Evolutionary conservation across 2,113 vertebrate genomes (phyloP), one percentile per base, ranked within the genome.

Genomic region (Clarias gariepinus): DNA sequence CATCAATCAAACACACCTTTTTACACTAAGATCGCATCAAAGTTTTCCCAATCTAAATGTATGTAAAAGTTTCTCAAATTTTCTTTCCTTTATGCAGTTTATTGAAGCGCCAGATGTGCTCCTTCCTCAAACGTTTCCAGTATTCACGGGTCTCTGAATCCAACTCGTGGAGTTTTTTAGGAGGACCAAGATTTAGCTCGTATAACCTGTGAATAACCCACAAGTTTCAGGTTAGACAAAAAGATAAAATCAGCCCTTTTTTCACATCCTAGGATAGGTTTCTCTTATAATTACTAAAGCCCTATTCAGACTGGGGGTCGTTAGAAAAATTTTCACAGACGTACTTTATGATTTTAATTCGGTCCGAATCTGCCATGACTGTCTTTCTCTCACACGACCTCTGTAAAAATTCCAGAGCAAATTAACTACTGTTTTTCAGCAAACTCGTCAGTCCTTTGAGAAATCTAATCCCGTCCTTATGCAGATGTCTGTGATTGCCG

Each of bases 51-150:
- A 60, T 3, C 21, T 36, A 61, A 61, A 81, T 25, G 36, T 23
- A 61, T 52, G 74, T 63, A 36, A 28, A 9, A 69, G 10, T 47
- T 15, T 53, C 53, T 83, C 1, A 98, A 25, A 97, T 85, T 88
- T 93, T 96, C 92, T 90, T 96, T 90, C 94, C 92, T 93, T 95
- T 97, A 83, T 94, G 93, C 53, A 98, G 86, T 87, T 13, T 96
- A 93, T 98, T 98, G 86, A 85, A 84, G 1, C 95, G 95, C 96
- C 95, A 97, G 0, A 96, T 97, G 90, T 96, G 95, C 66, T 96
- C 95, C 88, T 98, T 99, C 8, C 97, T 94, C 87, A 98, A 87
- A 79, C 94, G 93, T 33, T 94, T 95, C 96, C 96, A 98, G 9
- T 99, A 98, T 71, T 96, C 84, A 0, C 91, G 87, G 0, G 92